Evolutionary conservation across 2,888 invertebrate genomes (phyloP), one percentile per base, ranked within the genome.

Genomic region (Argyresthia goedartella): DNA sequence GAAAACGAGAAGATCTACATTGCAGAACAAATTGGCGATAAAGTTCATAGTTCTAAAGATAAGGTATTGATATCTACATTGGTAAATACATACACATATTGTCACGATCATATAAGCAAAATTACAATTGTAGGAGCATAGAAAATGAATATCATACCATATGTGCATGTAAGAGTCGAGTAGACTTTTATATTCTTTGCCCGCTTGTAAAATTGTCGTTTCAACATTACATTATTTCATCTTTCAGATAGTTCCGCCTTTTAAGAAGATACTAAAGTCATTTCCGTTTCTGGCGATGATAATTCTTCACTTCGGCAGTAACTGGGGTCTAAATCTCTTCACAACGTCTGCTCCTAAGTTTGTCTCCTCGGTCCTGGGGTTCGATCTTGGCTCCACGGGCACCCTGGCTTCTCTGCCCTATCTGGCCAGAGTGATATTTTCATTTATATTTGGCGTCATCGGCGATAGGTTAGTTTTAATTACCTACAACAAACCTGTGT

Each of bases 291-390:
- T 91, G 73, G 89, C 92, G 0, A 81, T 94, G 63, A 60, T 88
- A 9, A 60, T 91, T 1, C 78, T 92, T 25, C 94, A 94, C 61
- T 93, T 91, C 61, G 94, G 94, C 39, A 94, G 92, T 64, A 76
- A 92, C 25, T 39, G 39, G 39, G 39, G 39, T n/a, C 39, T 39
- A 1, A 11, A 39, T 8, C n/a, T 39, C 39, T 39, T 9, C 39
- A 39, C n/a, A 8, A 39, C 39, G 39, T 9, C 39, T 9, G 39
- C 39, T 3, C 39, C 39, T n/a, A 39, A 39, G 39, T 39, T 39
- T n/a, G 39, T 39, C 39, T 39, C 39, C 39, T 39, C 39, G 10
- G 39, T n/a, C 3, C 39, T 39, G 10, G 39, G 39, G 39, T 39
- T 39, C 39, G 39, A 39, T n/a, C 39, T 39, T n/a, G n/a, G 10